phyloP scores from a whole-genome alignment of 1,140 invertebrate species.

The Phymorhynchus buccinoides region DNA sequence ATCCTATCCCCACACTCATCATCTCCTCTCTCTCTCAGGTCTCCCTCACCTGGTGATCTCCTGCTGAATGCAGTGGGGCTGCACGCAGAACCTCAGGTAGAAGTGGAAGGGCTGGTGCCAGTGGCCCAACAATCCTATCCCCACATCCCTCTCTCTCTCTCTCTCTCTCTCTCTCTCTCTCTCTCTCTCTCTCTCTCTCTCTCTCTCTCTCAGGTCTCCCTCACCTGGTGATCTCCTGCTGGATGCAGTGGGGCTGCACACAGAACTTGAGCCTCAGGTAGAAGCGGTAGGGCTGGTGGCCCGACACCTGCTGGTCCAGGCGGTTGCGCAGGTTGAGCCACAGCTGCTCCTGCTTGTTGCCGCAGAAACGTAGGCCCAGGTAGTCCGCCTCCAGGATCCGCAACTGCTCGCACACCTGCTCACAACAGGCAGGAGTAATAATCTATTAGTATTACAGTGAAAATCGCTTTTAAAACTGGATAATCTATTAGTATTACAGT shows the following conservation, averaged over 20 bases:
- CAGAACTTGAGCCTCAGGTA: constrained; percentile 87
- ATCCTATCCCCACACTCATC: no score
- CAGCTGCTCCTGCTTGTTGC: constrained; percentile 81
- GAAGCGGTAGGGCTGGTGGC: constrained; percentile 78
- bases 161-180: no score
- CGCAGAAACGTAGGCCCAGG: constrained; percentile 84
- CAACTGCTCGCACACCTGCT: constrained; percentile 85
- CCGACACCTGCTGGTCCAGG: constrained; percentile 80
- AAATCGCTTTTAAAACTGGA: no score
- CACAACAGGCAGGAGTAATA: no score
- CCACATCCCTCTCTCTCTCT: no score
- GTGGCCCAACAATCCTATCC: no score
- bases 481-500: no score
- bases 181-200: no score
- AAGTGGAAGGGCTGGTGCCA: constrained; percentile 77
- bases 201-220: no score
- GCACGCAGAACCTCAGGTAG: constrained; percentile 89
- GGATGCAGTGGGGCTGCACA: constrained; percentile 88
- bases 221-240: constrained; percentile 86
- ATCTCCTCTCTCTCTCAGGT: no score
- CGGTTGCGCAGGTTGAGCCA: constrained; percentile 91
- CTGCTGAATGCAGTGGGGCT: constrained; percentile 87
- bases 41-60: constrained; percentile 82
- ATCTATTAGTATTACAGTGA: no score
- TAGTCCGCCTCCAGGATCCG: constrained; percentile 90